These are phyloP conservation scores for Pseudococcus longispinus DNA, from an alignment of 2,888 invertebrate genomes.

Conservation along the genomic window DNA sequence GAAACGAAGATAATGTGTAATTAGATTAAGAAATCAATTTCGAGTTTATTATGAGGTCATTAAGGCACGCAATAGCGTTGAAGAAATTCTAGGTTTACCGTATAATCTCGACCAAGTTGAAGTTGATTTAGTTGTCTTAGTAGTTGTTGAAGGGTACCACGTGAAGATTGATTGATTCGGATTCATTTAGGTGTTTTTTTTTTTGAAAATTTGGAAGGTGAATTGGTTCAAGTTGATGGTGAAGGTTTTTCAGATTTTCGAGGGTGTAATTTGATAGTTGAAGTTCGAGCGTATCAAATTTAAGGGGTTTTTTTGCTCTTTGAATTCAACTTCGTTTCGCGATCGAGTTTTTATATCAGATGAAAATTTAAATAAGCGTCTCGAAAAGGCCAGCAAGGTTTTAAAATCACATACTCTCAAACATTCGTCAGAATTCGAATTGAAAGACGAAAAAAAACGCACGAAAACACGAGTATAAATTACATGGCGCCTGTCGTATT, in stretches of 20 bases:
- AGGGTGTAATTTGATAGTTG: too few species aligned
- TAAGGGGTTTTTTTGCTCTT: too few species aligned
- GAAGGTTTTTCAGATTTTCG: too few species aligned
- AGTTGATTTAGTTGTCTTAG: not conserved
- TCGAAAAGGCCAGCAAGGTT: not conserved
- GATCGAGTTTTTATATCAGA: not conserved
- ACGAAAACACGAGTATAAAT: not conserved
- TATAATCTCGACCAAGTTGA: not conserved
- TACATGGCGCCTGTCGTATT: constrained; percentile 6
- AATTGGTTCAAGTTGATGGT: too few species aligned
- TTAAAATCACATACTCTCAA: not conserved
- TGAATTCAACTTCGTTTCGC: too few species aligned
- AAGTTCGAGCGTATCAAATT: too few species aligned
- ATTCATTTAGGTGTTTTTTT: not conserved
- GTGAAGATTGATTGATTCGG: not conserved
- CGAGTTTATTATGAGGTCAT: not conserved
- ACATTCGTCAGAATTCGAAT: not conserved
- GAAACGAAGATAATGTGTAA: not conserved
- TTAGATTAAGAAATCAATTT: constrained; percentile 31
- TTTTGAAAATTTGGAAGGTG: too few species aligned
- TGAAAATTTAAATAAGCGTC: not conserved
- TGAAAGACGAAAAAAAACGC: not conserved
- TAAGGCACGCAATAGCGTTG: not conserved
- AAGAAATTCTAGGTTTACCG: not conserved
- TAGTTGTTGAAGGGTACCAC: not conserved